Evolutionary conservation across 2,797 vertebrate species (phyloP), one percentile per base, ranked within the genome.

Genomic region (Tarsius wallacei): DNA sequence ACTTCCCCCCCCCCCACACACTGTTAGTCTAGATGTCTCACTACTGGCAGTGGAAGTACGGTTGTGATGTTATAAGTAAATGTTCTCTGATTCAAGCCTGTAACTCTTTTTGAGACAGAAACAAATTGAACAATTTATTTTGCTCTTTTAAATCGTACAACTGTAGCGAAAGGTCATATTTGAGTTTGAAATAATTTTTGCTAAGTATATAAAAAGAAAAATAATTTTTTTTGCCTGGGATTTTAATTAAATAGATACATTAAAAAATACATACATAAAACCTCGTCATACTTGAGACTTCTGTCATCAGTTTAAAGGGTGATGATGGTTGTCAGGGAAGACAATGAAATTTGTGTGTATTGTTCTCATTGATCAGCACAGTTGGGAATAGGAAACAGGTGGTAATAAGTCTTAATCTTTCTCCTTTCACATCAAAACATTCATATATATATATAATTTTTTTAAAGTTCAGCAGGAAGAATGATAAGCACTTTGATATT

Each of bases 101-200:
- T 76, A 89, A 57, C 13, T 87, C 9, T 90, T 85, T 93, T 95
- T 96, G 42, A 91, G 28, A 19, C 49, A 76, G 28, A 95, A 93
- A 84, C 5, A 77, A 87, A 87, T 53, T 90, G 51, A 94, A 93
- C 80, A 91, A 77, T 81, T 96, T 9, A 68, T 80, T 89, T 93
- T 83, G 47, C 66, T 89, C 76, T 84, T 87, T 68, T 90, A 5
- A 61, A 73, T 80, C 66, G 42, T 78, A 47, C 70, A 95, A 42
- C 3, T 73, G 55, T 53, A 83, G 21, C 19, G 94, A 93, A 96
- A 87, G 61, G 9, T 80, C 9, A 49, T 84, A 90, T 76, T 93
- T 93, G 51, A 66, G 2, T 87, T 96, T 12, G 28, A 49, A 61
- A 59, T 74, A 21, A 87, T 66, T 91, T 55, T 94, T 93, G 19